A percentile compares a stretch with the other conserved stretches of the same genome.
Conservation (phyloP, 2,888 invertebrate species). For the Azorinus chamasolen region DNA sequence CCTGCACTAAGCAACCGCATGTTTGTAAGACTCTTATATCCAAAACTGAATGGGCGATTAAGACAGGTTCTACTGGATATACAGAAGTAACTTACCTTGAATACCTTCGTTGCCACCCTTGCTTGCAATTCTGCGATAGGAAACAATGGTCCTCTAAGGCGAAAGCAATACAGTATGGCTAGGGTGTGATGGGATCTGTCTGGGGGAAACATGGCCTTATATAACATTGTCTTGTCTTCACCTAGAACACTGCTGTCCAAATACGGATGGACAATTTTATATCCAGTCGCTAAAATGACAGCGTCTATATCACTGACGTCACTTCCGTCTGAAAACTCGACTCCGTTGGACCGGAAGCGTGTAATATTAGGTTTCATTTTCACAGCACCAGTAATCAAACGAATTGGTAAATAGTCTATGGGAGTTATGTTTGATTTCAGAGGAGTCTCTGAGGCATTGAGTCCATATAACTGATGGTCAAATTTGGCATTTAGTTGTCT, state of each 20-base stretch:
- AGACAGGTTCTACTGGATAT: too few species aligned
- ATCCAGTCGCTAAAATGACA: constrained; percentile 85
- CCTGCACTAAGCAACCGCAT: too few species aligned
- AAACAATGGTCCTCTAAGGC: constrained; percentile 87
- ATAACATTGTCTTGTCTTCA: constrained; percentile 83
- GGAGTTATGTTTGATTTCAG: constrained; percentile 81
- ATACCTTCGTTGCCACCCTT: constrained; percentile 85
- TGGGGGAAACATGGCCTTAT: constrained; percentile 86
- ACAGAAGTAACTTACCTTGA: constrained; percentile 83
- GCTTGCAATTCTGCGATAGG: constrained; percentile 87
- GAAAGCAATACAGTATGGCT: constrained; percentile 86
- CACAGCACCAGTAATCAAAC: constrained; percentile 84
- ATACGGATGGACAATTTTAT: constrained; percentile 86
- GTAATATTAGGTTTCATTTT: constrained; percentile 82
- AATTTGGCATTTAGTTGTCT: constrained; percentile 77
- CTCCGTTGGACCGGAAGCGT: constrained; percentile 74
- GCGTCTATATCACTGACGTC: constrained; percentile 81
- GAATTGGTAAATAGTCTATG: constrained; percentile 86
- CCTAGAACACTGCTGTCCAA: constrained; percentile 80
- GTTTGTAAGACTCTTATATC: too few species aligned
- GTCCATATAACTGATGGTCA: constrained; percentile 85
- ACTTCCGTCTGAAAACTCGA: constrained; percentile 82
- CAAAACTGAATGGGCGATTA: too few species aligned
- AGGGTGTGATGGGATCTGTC: constrained; percentile 83
- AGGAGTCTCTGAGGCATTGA: constrained; percentile 83